Conservation (phyloP, 2,888 invertebrate genomes). For the Encarsia formosa region DNA sequence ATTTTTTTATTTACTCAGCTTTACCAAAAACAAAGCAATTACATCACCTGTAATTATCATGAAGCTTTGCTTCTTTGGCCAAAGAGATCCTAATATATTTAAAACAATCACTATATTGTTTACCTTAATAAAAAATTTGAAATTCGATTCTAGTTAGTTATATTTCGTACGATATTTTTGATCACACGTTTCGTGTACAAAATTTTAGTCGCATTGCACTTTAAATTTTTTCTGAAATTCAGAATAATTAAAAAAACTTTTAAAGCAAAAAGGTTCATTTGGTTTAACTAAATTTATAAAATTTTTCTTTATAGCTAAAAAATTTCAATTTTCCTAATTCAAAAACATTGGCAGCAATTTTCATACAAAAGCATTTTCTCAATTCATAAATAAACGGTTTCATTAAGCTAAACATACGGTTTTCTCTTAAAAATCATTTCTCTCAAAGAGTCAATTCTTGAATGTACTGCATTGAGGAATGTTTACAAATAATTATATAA, state of each 20-base stretch:
- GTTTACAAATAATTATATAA: too few species aligned
- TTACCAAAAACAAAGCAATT: slow-evolving; percentile 24
- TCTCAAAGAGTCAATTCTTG: too few species aligned
- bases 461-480: too few species aligned
- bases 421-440: too few species aligned
- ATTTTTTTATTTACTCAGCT: slow-evolving; percentile 12
- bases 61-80: slow-evolving; percentile 29
- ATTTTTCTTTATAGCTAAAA: too few species aligned
- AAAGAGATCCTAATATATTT: slow-evolving; percentile 27
- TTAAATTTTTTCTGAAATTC: slow-evolving; percentile 11
- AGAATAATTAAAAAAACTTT: slow-evolving; percentile 9
- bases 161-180: slow-evolving; percentile 1
- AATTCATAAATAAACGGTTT: too few species aligned
- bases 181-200: slow-evolving; percentile 24
- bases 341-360: too few species aligned
- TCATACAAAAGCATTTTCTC: too few species aligned
- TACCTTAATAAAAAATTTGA: slow-evolving; percentile 12
- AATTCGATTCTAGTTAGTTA: slow-evolving; percentile 14
- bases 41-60: slow-evolving; percentile 23
- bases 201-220: slow-evolving; percentile 25
- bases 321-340: too few species aligned
- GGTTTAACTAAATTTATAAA: too few species aligned
- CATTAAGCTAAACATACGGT: too few species aligned
- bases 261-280: too few species aligned
- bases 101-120: slow-evolving; percentile 20